Base-by-base conservation (phyloP, 1,140 invertebrate species). In the Caenorhabditis briggsae region DNA sequence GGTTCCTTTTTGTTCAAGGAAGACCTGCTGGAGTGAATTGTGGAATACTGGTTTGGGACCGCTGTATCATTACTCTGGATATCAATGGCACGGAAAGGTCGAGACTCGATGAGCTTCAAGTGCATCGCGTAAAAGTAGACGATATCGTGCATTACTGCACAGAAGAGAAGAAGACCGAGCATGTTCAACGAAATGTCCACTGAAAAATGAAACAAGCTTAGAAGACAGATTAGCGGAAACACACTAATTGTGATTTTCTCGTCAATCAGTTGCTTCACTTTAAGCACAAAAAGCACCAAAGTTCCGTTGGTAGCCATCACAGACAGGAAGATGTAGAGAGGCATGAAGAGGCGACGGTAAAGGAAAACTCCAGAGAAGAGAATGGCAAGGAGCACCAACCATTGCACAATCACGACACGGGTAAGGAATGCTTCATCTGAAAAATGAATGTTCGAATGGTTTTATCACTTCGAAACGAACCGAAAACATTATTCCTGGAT, bases 101-200 rank as follows among this genome's bases (percentile, higher is more conserved):
- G 70, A 14, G 70, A 20, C 23, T 78, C 70, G 11, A 78, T 23
- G 7, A 78, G 46, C n/a, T 78, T 78, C 70, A 78, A 53, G 23
- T 78, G 70, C 8, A 78, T 78, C 11, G 70, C 70, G 33, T 78
- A 78, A 23, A 78, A 78, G 14, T 78, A 78, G 43, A 78, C 70
- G 50, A 20, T 23, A 53, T 78, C 46, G 70, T 78, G 70, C 14
- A 78, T 14, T 18, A 78, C 18, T 16, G 70, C 70, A n/a, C 70
- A 78, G 46, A 78, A 78, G 5, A 78, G 46, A 2, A 78, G 46
- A 23, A 78, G 70, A 7, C 70, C 70, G 46, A 78, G 70, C 70
- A 78, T 50, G 46, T 78, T 78, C n/a, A 78, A 50, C 9, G 70
- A 78, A 11, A 78, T 78, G 70, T 78, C 70, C 70, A 78, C 70